Evolutionary conservation across 2,797 vertebrate genomes (phyloP).

Genomic region (Sphenopsis melanotis): DNA sequence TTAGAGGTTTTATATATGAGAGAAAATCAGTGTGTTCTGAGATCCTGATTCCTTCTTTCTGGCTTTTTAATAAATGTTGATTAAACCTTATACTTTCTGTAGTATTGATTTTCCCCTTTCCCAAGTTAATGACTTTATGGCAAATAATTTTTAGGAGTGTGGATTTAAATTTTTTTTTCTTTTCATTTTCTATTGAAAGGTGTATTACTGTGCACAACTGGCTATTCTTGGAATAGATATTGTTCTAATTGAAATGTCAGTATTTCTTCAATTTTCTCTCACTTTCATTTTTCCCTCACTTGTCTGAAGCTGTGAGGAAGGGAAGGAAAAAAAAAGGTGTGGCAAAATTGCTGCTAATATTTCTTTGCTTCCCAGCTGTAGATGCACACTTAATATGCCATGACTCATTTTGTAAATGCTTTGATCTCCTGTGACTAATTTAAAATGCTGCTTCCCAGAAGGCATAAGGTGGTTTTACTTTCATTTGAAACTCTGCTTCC

Average conservation of each 20-base stretch:
- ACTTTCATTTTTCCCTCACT: background rate
- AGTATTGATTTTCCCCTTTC: background rate
- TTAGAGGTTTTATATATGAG: background rate
- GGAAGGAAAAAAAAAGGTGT: background rate
- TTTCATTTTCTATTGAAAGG: background rate
- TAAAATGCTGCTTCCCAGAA: background rate
- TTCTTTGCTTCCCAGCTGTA: background rate
- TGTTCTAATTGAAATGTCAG: background rate
- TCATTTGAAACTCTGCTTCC: background rate
- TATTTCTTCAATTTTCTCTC: background rate
- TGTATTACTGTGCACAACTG: background rate
- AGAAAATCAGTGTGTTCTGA: background rate
- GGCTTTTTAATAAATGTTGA: background rate
- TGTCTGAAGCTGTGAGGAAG: background rate
- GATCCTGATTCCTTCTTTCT: background rate
- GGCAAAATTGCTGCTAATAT: background rate
- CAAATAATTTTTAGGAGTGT: background rate
- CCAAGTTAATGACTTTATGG: background rate
- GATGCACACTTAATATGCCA: background rate
- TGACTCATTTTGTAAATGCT: conserved; percentile 24
- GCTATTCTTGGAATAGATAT: background rate
- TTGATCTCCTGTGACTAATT: conserved; percentile 22
- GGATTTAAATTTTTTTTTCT: background rate
- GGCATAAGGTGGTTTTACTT: conserved; percentile 7
- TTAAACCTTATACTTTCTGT: background rate